Evolutionary conservation across 2,113 vertebrate genomes (phyloP).

Genomic region (Entomyzon cyanotis): DNA sequence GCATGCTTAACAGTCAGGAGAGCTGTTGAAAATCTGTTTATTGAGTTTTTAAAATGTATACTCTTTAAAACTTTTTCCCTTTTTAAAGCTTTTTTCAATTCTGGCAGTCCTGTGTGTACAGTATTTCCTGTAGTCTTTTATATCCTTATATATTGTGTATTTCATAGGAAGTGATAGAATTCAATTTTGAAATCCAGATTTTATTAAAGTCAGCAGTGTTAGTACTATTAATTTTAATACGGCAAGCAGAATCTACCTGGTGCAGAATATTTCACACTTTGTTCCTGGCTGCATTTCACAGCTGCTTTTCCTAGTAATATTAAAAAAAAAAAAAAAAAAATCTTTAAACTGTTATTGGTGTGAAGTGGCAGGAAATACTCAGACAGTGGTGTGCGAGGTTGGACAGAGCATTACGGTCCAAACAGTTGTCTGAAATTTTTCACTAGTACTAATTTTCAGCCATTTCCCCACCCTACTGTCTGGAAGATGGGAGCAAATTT

Average conservation of each 20-base stretch:
- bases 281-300: not conserved
- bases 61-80: not conserved
- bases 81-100: not conserved
- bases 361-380: not conserved
- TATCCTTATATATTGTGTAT: not conserved
- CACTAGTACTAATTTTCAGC: not conserved
- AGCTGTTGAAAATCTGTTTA: not conserved
- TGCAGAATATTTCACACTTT: not conserved
- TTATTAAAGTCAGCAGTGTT: not conserved
- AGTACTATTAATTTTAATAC: not conserved
- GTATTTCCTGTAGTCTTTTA: not conserved
- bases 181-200: not conserved
- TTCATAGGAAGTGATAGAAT: not conserved
- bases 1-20: not conserved
- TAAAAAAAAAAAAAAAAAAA: not conserved
- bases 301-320: not conserved
- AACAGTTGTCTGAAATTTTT: not conserved
- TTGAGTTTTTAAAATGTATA: not conserved
- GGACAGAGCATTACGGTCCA: not conserved
- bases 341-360: not conserved
- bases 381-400: not conserved
- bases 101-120: not conserved
- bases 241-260: not conserved
- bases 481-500: not conserved
- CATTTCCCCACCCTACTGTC: not conserved